Evolutionary conservation across 2,113 vertebrate genomes (phyloP).

Genomic region (Ochotona curzoniae): DNA sequence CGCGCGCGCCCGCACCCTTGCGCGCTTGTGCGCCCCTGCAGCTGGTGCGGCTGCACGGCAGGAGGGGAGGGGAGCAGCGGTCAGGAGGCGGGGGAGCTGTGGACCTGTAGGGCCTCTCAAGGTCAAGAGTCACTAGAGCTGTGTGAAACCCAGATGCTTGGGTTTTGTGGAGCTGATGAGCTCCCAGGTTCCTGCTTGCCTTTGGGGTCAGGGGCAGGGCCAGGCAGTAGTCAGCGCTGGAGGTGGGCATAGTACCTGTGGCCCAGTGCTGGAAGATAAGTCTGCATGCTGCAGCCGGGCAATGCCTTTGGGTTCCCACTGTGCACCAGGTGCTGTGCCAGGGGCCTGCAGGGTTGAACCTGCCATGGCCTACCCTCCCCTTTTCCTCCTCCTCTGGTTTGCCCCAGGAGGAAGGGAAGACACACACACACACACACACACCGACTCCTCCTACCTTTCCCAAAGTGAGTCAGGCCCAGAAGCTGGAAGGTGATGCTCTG

Average conservation of each 20-base stretch:
- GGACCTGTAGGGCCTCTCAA: constrained; percentile 61
- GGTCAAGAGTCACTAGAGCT: constrained; percentile 68
- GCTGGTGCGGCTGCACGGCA: not conserved
- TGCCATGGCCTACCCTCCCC: not conserved
- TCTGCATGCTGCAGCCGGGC: not conserved
- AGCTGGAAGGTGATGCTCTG: not conserved
- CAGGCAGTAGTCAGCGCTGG: not conserved
- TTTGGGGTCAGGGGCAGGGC: not conserved
- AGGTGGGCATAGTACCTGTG: not conserved
- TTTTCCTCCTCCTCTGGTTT: not conserved
- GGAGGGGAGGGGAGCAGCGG: not conserved
- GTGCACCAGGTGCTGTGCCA: not conserved
- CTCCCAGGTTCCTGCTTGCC: not conserved
- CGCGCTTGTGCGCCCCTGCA: constrained; percentile 27
- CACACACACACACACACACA: no score
- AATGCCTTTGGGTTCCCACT: not conserved
- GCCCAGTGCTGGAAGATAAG: not conserved
- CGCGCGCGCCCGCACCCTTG: not conserved
- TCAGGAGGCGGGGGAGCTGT: constrained; percentile 18
- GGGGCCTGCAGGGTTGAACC: not conserved
- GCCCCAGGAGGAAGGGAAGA: not conserved
- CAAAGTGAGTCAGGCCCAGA: not conserved
- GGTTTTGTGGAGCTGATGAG: constrained; percentile 20
- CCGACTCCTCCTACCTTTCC: not conserved
- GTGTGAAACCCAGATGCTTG: not conserved